Base-by-base conservation (phyloP, 2,113 vertebrate genomes). In the Vidua chalybeata region DNA sequence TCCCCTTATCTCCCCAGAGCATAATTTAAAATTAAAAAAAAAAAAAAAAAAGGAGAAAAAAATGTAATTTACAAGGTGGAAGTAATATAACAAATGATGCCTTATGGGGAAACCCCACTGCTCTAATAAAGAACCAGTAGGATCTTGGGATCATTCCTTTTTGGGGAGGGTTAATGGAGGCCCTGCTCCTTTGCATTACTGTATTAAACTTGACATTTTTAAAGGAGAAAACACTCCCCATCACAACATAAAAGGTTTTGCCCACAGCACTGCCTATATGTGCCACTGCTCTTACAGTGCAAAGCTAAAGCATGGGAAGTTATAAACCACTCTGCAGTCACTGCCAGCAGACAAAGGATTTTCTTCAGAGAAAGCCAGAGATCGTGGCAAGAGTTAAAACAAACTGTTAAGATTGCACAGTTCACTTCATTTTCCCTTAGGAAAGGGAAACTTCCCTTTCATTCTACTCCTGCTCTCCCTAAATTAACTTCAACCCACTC, bases 31-130 rank as follows among this genome's bases (percentile, higher is more conserved):
- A 33, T 81, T 80, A 54, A 72, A 2, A 5, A 33, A 41, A 43
- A 55, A 20, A 54, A 28, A 45, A 43, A 20, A 13, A 26, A 17
- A n/a, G 1, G 5, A 5, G 6, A 31, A 14, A 48, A 30, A 20
- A 85, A 88, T 2, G 76, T 55, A 91, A 93, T 93, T 94, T 95
- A 96, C 68, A 93, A 91, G 69, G 75, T 96, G 84, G 91, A 95
- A 95, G 84, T 90, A 96, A 91, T 92, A 92, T 77, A 95, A 93
- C 51, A 95, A 94, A 96, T 69, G 54, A 94, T 95, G 93, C 88
- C 94, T 95, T 94, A 81, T 95, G 84, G 93, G 95, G 83, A 96
- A 94, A 81, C 75, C 95, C 89, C 90, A 88, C 26, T 68, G 93
- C 72, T 93, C 75, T 91, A 88, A 96, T 95, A 96, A 97, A 91